Evolutionary conservation across 1,140 invertebrate species (phyloP), one percentile per base, ranked within the genome.

Genomic region (Euwallacea similis): DNA sequence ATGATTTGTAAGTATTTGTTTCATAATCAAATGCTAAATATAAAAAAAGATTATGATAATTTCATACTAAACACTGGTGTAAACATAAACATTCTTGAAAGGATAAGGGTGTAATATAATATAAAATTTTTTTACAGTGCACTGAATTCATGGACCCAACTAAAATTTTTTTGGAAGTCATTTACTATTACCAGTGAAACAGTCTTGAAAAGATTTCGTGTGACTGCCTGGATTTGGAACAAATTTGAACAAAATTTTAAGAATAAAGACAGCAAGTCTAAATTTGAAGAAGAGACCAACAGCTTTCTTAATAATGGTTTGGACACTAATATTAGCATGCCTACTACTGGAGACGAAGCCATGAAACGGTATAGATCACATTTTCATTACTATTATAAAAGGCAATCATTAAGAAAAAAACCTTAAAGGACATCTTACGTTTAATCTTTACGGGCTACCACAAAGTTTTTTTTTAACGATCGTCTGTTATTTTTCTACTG

Each of bases 331-430:
- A 94, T 95, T 77, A 86, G 88, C 16, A 83, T 97, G 76, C 94
- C 94, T 0, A 88, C 91, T 16, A 96, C 93, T 60, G 94, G 94
- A 42, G 95, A 97, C 77, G 95, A 97, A 83, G 95, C 95, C 66
- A 95, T 97, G 92, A 95, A 93, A 81, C 86, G 94, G 79, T 71
- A 41, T 43, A 46, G 53, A 47, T 8, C 6, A 10, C 9, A 33
- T 33, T 44, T 33, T 33, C 4, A 33, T 33, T 33, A 33, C 1
- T 33, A 33, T 4, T 1, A 3, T 7, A 33, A 33, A 33, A 4
- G 1, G 21, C 4, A 33, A 33, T 33, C 1, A 33, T 33, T n/a
- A n/a, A 8, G 6, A 47, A 10, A 61, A 42, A 50, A 16, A 7
- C 10, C 0, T 47, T n/a, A n/a, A 69, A 16, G 6, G 6, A 60